Percentiles rank a stretch among this genome's conserved stretches.
These are phyloP conservation scores for Nasonia giraulti DNA, from an alignment of 1,140 invertebrate genomes.

Conservation along the genomic window DNA sequence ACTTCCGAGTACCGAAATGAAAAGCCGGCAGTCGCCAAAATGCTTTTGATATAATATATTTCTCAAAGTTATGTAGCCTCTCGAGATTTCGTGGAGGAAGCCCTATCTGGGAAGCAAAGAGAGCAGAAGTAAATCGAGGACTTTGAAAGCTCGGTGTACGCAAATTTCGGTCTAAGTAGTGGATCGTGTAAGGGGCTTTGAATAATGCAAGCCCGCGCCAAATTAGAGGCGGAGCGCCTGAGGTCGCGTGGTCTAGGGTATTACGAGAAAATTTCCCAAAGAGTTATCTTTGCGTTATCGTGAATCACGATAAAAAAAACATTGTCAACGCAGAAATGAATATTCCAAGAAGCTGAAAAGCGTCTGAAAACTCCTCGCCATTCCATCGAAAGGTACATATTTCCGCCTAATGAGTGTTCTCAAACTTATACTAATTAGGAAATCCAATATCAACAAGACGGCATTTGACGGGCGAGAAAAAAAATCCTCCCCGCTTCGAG, in stretches of 20 bases:
- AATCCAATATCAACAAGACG: constrained; percentile 12
- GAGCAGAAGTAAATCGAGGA: too few species aligned
- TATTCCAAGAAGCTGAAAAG: too few species aligned
- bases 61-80: background rate
- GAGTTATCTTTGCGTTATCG: background rate
- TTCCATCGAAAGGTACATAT: background rate
- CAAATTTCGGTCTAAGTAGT: background rate
- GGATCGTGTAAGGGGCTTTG: background rate
- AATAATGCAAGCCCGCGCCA: background rate
- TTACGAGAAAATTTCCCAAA: background rate
- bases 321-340: too few species aligned
- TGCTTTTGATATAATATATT: background rate
- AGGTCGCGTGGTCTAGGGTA: too few species aligned
- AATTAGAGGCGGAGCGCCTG: too few species aligned
- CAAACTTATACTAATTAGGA: constrained; percentile 15
- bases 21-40: background rate
- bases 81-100: background rate
- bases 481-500: background rate
- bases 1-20: background rate
- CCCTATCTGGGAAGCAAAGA: background rate
- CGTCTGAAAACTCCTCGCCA: background rate
- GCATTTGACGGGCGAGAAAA: background rate
- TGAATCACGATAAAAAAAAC: too few species aligned
- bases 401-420: background rate
- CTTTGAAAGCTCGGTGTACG: background rate